phyloP scores from a whole-genome alignment of 2,888 invertebrate genomes.

The Eupithecia insigniata region DNA sequence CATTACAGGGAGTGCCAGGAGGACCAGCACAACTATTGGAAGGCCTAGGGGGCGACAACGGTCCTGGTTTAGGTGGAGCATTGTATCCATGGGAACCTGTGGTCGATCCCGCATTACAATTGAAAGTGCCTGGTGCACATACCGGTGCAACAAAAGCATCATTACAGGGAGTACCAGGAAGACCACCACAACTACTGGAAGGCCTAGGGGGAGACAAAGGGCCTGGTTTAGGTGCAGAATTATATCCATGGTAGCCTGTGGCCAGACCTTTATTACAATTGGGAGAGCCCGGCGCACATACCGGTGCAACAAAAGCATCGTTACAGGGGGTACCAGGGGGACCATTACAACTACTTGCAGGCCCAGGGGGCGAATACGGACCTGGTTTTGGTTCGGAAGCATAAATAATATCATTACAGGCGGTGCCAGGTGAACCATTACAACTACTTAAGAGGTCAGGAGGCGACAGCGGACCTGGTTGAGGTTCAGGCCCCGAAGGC shows the following conservation, averaged over 20 bases:
- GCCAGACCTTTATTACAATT: slow-evolving; percentile 25
- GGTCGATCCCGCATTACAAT: slow-evolving; percentile 21
- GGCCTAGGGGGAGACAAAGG: background rate
- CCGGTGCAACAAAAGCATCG: slow-evolving; percentile 7
- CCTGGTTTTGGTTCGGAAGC: background rate
- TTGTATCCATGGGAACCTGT: slow-evolving; percentile 4
- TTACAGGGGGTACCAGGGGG: slow-evolving; percentile 16
- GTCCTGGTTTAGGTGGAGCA: background rate
- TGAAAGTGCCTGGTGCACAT: slow-evolving; percentile 30
- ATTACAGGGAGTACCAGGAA: slow-evolving; percentile 15
- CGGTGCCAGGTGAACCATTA: background rate
- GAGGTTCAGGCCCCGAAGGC: slow-evolving; percentile 1
- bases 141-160: slow-evolving; percentile 20
- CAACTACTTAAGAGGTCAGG: background rate
- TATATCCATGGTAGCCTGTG: background rate
- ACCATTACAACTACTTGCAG: slow-evolving; percentile 18
- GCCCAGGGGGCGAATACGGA: background rate
- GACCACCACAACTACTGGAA: slow-evolving; percentile 1
- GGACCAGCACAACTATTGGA: background rate
- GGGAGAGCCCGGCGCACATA: slow-evolving; percentile 31
- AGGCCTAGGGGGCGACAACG: background rate
- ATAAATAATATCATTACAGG: background rate
- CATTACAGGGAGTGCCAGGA: slow-evolving; percentile 1
- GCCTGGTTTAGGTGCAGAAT: slow-evolving; percentile 5
- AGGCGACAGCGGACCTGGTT: background rate